Base-by-base conservation (phyloP, 2,888 invertebrate genomes). In the Oligia strigilis region DNA sequence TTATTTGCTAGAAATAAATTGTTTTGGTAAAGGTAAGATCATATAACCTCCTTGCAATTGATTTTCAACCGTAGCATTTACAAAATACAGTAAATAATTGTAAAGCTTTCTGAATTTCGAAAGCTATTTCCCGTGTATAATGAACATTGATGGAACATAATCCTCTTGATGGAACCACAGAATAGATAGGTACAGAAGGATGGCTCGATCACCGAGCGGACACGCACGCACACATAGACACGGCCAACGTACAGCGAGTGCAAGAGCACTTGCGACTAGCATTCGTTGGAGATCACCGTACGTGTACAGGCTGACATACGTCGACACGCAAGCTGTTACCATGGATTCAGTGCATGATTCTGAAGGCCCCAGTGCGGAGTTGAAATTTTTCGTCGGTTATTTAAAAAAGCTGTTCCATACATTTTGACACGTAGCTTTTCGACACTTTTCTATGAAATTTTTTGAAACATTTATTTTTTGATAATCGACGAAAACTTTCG, bases 91-190 rank as follows among this genome's bases (percentile, higher is more conserved):
- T 29, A 3, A 70, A 81, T 74, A 81, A 62, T 81, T 55, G 19
- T n/a, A 62, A 52, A 74, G 64, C 64, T 62, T 66, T 46, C 43
- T 43, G 49, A 62, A 66, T 82, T 82, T 67, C 36, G 40, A 43
- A n/a, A 66, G 82, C 82, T 77, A 69, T 76, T 86, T 77, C 52
- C 69, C 77, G 72, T 77, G 83, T 43, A 52, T 81, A 74, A 72
- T 77, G 64, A 85, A 75, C 67, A 46, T 82, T 43, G 52, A 83
- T 6, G 78, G 72, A 46, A 62, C 40, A 62, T 83, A 73, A 84
- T 86, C 84, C 65, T 74, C 14, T 75, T 81, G 49, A 19, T 67
- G 6, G 17, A 66, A 55, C 36, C 43, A 80, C 65, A 70, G 17
- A 36, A 36, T 55, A 84, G 40, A 49, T 69, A 55, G 0, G 1